These are phyloP conservation scores for Drosophila auraria DNA, from an alignment of 1,140 invertebrate species.

Conservation along the genomic window DNA sequence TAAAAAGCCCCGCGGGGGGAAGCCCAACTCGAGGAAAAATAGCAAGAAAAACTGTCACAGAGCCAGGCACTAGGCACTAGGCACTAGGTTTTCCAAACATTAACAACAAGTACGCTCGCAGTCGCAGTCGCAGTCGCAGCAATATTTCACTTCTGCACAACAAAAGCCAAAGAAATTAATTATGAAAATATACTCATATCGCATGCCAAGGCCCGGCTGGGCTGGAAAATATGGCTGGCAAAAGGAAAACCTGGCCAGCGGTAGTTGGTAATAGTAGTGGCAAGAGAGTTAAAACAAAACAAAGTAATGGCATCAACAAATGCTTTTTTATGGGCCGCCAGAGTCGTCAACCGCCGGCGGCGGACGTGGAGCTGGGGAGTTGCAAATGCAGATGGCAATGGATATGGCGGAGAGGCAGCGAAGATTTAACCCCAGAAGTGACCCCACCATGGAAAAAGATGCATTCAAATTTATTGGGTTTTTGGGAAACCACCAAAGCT, in stretches of 20 bases:
- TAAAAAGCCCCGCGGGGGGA: slow-evolving; percentile 41
- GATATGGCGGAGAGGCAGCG: slow-evolving; percentile 4
- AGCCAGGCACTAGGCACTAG: slow-evolving; percentile 32
- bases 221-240: slow-evolving; percentile 19
- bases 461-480: slow-evolving; percentile 51
- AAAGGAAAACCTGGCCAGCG: slow-evolving; percentile 2
- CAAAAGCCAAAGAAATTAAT: slow-evolving; percentile 60
- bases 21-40: not conserved
- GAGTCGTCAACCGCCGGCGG: slow-evolving; percentile 32
- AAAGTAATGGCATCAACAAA: slow-evolving; percentile 43
- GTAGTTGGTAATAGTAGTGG: not conserved
- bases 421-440: slow-evolving; percentile 29
- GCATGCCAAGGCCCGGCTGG: slow-evolving; percentile 16
- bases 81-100: slow-evolving; percentile 58
- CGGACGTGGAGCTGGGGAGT: slow-evolving; percentile 18
- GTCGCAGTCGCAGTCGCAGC: slow-evolving; percentile 22
- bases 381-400: slow-evolving; percentile 15
- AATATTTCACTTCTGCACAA: slow-evolving; percentile 58
- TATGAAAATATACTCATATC: slow-evolving; percentile 63
- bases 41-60: slow-evolving; percentile 57
- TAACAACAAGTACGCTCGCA: not conserved
- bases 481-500: slow-evolving; percentile 16
- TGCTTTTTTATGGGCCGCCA: slow-evolving; percentile 38
- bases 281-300: slow-evolving; percentile 16
- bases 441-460: slow-evolving; percentile 36